Evolutionary conservation across 2,113 vertebrate genomes (phyloP).

Genomic region (Panthera tigris): DNA sequence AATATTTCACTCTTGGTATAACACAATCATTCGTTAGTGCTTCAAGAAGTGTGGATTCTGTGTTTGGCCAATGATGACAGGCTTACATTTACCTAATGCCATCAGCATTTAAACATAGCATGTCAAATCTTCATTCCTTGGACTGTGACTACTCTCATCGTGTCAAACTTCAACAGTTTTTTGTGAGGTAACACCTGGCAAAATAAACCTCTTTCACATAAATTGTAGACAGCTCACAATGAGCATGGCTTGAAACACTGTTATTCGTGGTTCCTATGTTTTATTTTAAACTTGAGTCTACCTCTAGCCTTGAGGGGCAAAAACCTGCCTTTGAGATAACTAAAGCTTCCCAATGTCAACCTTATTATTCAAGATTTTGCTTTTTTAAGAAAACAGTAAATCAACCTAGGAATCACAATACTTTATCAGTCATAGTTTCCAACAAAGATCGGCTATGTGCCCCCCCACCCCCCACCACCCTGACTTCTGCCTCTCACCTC

Average conservation of each 20-base stretch:
- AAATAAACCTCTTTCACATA: slow-evolving; percentile 68
- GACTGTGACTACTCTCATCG: slow-evolving; percentile 19
- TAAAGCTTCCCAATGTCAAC: neutral
- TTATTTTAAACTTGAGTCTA: slow-evolving; percentile 47
- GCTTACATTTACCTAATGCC: slow-evolving; percentile 61
- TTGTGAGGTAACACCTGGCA: slow-evolving; percentile 69
- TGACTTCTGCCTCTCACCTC: neutral
- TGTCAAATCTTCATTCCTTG: slow-evolving; percentile 59
- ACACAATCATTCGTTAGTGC: slow-evolving; percentile 16
- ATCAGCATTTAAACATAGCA: slow-evolving; percentile 62
- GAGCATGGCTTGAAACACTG: neutral
- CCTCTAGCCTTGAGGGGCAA: neutral
- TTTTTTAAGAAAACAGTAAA: slow-evolving; percentile 24
- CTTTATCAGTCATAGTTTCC: neutral
- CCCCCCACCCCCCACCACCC: neutral
- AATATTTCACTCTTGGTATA: slow-evolving; percentile 37
- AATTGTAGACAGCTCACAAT: slow-evolving; percentile 20
- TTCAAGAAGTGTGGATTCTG: slow-evolving; percentile 32
- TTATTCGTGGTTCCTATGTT: neutral
- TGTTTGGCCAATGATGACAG: slow-evolving; percentile 61
- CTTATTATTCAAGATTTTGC: neutral
- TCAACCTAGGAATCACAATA: neutral
- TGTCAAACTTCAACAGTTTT: slow-evolving; percentile 62
- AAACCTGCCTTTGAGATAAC: neutral
- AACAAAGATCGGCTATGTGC: neutral